phyloP scores from a whole-genome alignment of 2,113 vertebrate genomes.

The Isichthys henryi region DNA sequence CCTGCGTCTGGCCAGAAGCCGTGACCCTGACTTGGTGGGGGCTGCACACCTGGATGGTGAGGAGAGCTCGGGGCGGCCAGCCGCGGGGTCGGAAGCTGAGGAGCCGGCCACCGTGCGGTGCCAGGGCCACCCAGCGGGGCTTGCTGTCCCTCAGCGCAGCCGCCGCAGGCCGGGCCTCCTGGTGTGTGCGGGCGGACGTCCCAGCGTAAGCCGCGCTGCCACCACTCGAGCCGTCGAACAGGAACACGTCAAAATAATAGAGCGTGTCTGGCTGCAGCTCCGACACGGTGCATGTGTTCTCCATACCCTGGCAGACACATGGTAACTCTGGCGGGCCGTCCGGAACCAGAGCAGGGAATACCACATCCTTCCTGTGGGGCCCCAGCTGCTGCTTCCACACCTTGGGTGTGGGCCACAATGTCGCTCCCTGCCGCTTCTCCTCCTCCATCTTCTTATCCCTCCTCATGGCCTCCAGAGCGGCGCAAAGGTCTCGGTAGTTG shows the following conservation, averaged over 20 bases:
- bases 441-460: constrained; percentile 28
- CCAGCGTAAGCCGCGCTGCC: constrained; percentile 69
- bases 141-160: constrained; percentile 66
- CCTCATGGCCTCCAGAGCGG: constrained; percentile 48
- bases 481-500: constrained; percentile 75
- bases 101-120: constrained; percentile 42
- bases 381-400: constrained; percentile 61
- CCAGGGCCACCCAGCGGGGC: constrained; percentile 62
- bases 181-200: constrained; percentile 64
- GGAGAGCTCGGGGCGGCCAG: constrained; percentile 66
- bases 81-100: constrained; percentile 68
- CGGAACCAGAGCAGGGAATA: constrained; percentile 10
- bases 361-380: constrained; percentile 29
- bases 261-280: constrained; percentile 66
- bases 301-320: constrained; percentile 67
- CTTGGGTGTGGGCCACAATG: constrained; percentile 48
- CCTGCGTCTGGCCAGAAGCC: constrained; percentile 59
- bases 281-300: constrained; percentile 69
- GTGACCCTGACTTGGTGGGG: constrained; percentile 59
- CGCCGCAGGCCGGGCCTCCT: constrained; percentile 60
- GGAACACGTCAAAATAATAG: constrained; percentile 81
- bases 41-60: constrained; percentile 68
- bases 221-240: constrained; percentile 64
- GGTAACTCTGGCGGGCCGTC: constrained; percentile 47
- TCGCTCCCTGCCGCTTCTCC: constrained; percentile 35